Evolutionary conservation across 1,140 invertebrate genomes (phyloP), one percentile per base, ranked within the genome.

Genomic region (Musca domestica): DNA sequence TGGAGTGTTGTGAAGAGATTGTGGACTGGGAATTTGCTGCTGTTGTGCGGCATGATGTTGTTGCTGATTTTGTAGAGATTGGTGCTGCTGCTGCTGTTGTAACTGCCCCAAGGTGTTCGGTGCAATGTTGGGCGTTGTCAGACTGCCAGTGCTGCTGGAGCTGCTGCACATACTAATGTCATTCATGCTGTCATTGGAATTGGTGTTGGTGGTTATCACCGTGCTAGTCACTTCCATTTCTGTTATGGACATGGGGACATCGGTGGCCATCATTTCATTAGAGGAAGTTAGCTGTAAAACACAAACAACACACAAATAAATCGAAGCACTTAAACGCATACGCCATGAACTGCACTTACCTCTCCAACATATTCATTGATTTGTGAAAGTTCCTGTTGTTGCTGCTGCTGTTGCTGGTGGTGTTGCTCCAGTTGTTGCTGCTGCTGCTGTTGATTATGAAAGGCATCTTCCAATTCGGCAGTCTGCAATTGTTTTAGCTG

Each of bases 151-250:
- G n/a, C 66, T 54, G 63, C 74, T 77, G 56, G 69, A 73, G 30
- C 72, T 77, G 66, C 73, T 76, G 49, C 76, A 76, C 68, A 77
- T 76, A 22, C 74, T 66, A 22, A 74, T 78, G 17, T 76, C 54
- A 54, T 80, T 78, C 66, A 71, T 75, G 70, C 79, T 81, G 69
- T 81, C 80, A 48, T 78, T 78, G 58, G 76, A 79, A 69, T 81
- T 81, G 71, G 75, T 78, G 66, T 78, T 81, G 20, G n/a, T n/a
- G n/a, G 77, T 81, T 17, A 78, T 72, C 10, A 81, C 80, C 0
- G 79, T 81, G 64, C 80, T 81, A n/a, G 77, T 74, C 0, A 81
- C 80, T 63, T 81, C 80, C 76, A 80, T 78, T 72, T 81, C 80
- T 12, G 77, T 75, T 14, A 76, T 74, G n/a, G 78, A 76, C 76